A percentile compares a stretch with the other conserved stretches of the same genome.
These are phyloP conservation scores for Tautogolabrus adspersus DNA, from an alignment of 2,113 vertebrate genomes.

Conservation along the genomic window DNA sequence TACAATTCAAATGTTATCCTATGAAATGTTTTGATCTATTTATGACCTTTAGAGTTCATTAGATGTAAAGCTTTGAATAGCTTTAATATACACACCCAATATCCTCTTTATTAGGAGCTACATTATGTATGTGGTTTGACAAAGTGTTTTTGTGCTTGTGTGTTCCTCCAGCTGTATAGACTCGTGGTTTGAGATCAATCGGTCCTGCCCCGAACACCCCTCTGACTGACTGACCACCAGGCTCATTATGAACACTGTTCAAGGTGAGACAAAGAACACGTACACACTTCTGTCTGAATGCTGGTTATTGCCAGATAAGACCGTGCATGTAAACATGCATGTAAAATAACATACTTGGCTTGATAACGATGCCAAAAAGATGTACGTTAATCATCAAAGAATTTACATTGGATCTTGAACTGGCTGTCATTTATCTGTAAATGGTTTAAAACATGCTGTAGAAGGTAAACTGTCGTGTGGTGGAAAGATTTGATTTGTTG, in stretches of 20 bases:
- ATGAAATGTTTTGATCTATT: not conserved
- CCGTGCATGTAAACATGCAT: not conserved
- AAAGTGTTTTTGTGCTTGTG: slow-evolving; percentile 1
- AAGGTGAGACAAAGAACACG: slow-evolving; percentile 71
- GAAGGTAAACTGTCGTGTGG: no score
- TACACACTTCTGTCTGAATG: not conserved
- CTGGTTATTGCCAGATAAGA: not conserved
- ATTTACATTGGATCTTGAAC: no score
- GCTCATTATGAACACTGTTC: slow-evolving; percentile 64
- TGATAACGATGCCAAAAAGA: no score
- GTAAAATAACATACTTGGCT: no score
- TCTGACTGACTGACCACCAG: slow-evolving; percentile 90
- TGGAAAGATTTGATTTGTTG: no score
- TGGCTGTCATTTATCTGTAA: no score
- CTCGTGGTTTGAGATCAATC: slow-evolving; percentile 99
- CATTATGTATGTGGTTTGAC: not conserved
- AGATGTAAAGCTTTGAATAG: not conserved
- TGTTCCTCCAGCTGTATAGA: slow-evolving; percentile 94
- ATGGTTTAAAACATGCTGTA: no score
- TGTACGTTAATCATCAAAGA: no score
- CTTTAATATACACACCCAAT: no score
- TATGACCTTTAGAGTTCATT: not conserved
- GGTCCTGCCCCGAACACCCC: slow-evolving; percentile 98
- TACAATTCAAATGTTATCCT: not conserved
- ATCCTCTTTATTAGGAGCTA: not conserved